Evolutionary conservation across 2,888 invertebrate genomes (phyloP), one percentile per base, ranked within the genome.

Genomic region (Luffia ferchaultella): DNA sequence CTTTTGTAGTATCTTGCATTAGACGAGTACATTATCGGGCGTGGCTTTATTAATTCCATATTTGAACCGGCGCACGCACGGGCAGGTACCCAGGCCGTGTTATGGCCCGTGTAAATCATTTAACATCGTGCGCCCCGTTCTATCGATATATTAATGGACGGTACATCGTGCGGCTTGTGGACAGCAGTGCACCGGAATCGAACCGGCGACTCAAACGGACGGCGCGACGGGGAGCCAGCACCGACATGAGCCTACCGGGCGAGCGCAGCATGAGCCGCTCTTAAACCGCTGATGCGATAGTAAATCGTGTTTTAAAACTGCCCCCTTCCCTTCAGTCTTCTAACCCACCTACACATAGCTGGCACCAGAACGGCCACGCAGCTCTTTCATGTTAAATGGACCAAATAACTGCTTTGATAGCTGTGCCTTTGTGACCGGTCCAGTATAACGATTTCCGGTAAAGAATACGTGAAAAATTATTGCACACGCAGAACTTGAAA

Each of bases 361-460:
- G n/a, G 17, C n/a, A n/a, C 17, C 43, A n/a, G n/a, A 40, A 5
- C n/a, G 17, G n/a, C 3, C 43, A 7, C 55, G 61, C 66, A 74
- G 74, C 71, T 77, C 77, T 78, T 76, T 79, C 73, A 78, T 67
- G 76, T 78, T 78, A 70, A 79, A 79, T 78, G 76, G 80, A 65
- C 73, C 78, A 72, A 71, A 72, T 75, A 76, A 74, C 73, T 70
- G 72, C 63, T 67, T 62, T 66, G 75, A 73, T 73, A 66, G 49
- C 49, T 20, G 42, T 12, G 30, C 30, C 30, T 30, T 30, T 30
- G 12, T 12, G 5, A 30, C 30, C 30, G 30, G 30, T 12, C 3
- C 30, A 12, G 30, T 12, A 30, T 30, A 30, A 30, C 30, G 30
- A 12, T 3, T 3, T 12, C 30, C 30, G 30, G 12, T 12, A 3